These are phyloP conservation scores for Sepiola atlantica DNA, from an alignment of 2,888 invertebrate species.

Conservation along the genomic window DNA sequence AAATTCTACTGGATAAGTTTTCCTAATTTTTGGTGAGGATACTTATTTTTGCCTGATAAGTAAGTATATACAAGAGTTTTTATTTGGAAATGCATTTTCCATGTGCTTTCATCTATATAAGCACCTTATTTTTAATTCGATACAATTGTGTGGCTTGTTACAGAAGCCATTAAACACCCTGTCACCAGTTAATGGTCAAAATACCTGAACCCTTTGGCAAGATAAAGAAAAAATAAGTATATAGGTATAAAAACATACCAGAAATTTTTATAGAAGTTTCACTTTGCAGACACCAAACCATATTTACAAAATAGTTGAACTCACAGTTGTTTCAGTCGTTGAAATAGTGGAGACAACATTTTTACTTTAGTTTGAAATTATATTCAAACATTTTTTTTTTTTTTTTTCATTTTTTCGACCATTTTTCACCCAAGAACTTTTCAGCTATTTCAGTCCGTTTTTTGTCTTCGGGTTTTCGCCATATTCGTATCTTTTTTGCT, in stretches of 20 bases:
- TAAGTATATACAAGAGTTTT: too few species aligned
- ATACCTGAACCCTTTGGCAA: not conserved
- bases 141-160: too few species aligned
- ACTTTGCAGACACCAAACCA: not conserved
- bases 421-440: not conserved
- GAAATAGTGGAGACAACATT: not conserved
- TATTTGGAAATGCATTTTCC: too few species aligned
- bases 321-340: not conserved
- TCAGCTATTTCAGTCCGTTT: slow-evolving; percentile 55
- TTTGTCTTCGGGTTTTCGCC: slow-evolving; percentile 69
- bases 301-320: not conserved
- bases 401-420: not conserved
- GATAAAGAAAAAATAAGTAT: not conserved
- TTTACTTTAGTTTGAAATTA: not conserved
- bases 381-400: not conserved
- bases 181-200: not conserved
- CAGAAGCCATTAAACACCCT: too few species aligned
- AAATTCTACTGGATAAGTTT: too few species aligned
- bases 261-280: not conserved
- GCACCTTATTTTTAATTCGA: too few species aligned
- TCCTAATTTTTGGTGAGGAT: too few species aligned
- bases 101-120: too few species aligned
- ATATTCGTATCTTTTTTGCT: slow-evolving; percentile 75
- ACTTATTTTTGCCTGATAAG: too few species aligned
- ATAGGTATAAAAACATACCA: not conserved